Conservation (phyloP, 2,113 vertebrate genomes). For the Oophaga pumilio region DNA sequence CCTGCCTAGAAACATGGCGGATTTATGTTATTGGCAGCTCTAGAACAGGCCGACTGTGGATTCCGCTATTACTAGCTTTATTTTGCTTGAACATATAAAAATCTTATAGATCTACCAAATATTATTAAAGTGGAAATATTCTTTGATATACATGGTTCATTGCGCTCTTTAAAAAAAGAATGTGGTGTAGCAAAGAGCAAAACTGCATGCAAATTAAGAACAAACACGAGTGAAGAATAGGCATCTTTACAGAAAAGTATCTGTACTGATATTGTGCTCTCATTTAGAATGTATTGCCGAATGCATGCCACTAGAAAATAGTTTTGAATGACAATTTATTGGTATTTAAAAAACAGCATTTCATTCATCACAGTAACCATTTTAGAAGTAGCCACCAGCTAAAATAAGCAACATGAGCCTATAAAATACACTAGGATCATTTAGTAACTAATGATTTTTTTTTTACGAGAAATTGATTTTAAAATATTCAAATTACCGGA, state of each 20-base stretch:
- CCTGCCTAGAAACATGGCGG: background rate
- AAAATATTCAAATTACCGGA: no score
- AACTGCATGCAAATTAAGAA: no score
- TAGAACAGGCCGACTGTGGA: background rate
- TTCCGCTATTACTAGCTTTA: background rate
- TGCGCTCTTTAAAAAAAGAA: background rate
- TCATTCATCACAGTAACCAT: background rate
- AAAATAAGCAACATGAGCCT: background rate
- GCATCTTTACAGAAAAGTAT: background rate
- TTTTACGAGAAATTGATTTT: no score
- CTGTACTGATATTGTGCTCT: background rate
- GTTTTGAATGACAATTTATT: background rate
- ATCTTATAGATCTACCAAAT: no score
- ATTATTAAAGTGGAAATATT: background rate
- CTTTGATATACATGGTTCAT: background rate
- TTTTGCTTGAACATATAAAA: no score
- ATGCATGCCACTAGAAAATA: background rate
- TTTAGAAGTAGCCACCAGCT: background rate
- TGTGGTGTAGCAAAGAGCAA: background rate
- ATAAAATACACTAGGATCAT: background rate
- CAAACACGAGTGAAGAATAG: no score
- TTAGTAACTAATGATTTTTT: background rate
- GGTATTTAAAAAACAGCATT: no score
- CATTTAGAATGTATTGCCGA: background rate
- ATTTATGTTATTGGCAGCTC: background rate